A percentile compares a stretch with the other conserved stretches of the same genome.
Conservation (phyloP, 2,113 vertebrate genomes). For the Orthonyx spaldingii region DNA sequence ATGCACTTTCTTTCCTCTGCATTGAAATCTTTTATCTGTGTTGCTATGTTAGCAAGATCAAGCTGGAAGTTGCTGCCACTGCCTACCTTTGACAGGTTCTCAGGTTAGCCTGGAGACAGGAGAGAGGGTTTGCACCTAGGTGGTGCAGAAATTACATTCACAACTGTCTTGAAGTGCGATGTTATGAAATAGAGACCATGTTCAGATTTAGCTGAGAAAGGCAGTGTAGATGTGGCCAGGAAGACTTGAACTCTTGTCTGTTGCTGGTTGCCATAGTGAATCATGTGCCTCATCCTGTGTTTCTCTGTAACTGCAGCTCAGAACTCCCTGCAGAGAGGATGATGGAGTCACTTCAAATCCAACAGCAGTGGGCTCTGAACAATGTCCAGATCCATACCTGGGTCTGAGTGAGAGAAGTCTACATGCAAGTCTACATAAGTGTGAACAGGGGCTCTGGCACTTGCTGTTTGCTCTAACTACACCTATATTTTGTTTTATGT, state of each 20-base stretch:
- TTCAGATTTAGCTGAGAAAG: background rate
- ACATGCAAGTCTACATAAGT: background rate
- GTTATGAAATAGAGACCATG: background rate
- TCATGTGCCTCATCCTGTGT: background rate
- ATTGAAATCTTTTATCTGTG: background rate
- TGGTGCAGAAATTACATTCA: background rate
- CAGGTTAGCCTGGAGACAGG: background rate
- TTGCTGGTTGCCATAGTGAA: background rate
- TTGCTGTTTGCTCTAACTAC: background rate
- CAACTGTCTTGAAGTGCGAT: background rate
- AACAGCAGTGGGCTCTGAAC: background rate
- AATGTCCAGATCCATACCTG: background rate
- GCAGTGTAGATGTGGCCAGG: background rate
- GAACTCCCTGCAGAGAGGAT: background rate
- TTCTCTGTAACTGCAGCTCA: background rate
- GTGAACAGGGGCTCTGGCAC: background rate
- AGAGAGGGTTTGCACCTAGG: background rate
- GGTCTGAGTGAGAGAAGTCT: too few relatives aligned
- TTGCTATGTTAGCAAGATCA: background rate
- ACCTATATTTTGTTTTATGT: background rate
- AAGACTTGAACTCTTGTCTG: background rate
- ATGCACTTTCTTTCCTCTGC: background rate
- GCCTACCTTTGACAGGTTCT: background rate
- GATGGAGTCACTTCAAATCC: background rate
- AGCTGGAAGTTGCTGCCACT: background rate